Evolutionary conservation across 2,888 invertebrate species (phyloP).

Genomic region (Agapostemon virescens): DNA sequence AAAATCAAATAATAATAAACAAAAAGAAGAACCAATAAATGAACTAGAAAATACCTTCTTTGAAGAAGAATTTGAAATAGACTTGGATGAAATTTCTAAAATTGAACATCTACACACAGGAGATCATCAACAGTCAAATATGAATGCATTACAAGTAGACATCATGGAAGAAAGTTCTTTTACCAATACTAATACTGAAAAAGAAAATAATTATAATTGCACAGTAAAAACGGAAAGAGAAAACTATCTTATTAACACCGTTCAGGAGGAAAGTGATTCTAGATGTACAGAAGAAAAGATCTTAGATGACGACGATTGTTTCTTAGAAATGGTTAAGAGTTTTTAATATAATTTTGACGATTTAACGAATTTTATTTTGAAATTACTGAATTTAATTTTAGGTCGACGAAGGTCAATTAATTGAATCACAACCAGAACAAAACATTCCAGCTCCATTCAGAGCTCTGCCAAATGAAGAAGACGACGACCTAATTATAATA

Average conservation of each 20-base stretch:
- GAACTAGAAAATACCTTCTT: slow-evolving; percentile 37
- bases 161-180: background rate
- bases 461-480: slow-evolving; percentile 29
- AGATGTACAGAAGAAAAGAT: background rate
- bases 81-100: slow-evolving; percentile 62
- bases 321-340: slow-evolving; percentile 75
- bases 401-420: slow-evolving; percentile 42
- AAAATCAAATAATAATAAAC: slow-evolving; percentile 32
- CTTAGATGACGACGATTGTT: slow-evolving; percentile 68
- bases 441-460: slow-evolving; percentile 17
- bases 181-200: background rate
- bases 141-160: background rate
- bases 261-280: background rate
- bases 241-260: background rate
- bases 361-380: background rate
- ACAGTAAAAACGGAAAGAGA: background rate
- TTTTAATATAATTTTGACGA: slow-evolving; percentile 34
- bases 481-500: slow-evolving; percentile 39
- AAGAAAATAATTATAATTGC: background rate
- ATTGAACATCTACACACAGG: slow-evolving; percentile 19
- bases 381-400: slow-evolving; percentile 10
- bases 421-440: background rate
- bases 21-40: background rate
- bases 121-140: background rate
- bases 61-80: slow-evolving; percentile 66